Conservation (phyloP, 2,113 vertebrate species). For the Leucoraja erinaceus region DNA sequence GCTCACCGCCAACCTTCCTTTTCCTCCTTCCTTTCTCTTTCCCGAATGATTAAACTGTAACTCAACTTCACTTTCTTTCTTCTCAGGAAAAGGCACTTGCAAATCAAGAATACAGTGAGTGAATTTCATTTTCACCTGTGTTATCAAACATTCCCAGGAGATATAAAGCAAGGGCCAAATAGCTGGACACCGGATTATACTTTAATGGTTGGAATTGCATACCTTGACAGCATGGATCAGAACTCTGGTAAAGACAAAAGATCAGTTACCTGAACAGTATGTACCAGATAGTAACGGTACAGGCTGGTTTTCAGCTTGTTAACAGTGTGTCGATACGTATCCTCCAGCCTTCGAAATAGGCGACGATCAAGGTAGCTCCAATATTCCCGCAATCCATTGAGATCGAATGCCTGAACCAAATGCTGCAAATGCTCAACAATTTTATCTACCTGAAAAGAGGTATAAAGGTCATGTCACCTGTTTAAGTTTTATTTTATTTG, state of each 20-base stretch:
- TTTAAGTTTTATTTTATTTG: neutral
- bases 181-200: neutral
- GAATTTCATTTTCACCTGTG: neutral
- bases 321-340: constrained; percentile 81
- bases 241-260: neutral
- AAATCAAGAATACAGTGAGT: too few relatives aligned
- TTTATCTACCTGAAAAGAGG: constrained; percentile 78
- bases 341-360: constrained; percentile 86
- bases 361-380: constrained; percentile 84
- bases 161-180: neutral
- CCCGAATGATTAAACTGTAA: neutral
- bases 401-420: constrained; percentile 76
- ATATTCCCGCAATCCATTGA: constrained; percentile 79
- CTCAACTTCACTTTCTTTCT: neutral
- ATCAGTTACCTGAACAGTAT: constrained; percentile 68
- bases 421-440: constrained; percentile 91
- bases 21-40: too few relatives aligned
- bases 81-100: neutral
- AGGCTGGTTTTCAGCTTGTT: constrained; percentile 89
- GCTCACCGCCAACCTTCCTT: neutral
- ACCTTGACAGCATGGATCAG: constrained; percentile 75
- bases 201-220: neutral
- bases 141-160: too few relatives aligned
- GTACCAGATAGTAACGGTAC: constrained; percentile 83
- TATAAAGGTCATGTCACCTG: neutral